Evolutionary conservation across 2,113 vertebrate species (phyloP), one percentile per base, ranked within the genome.

Genomic region (Calyptomena viridis): DNA sequence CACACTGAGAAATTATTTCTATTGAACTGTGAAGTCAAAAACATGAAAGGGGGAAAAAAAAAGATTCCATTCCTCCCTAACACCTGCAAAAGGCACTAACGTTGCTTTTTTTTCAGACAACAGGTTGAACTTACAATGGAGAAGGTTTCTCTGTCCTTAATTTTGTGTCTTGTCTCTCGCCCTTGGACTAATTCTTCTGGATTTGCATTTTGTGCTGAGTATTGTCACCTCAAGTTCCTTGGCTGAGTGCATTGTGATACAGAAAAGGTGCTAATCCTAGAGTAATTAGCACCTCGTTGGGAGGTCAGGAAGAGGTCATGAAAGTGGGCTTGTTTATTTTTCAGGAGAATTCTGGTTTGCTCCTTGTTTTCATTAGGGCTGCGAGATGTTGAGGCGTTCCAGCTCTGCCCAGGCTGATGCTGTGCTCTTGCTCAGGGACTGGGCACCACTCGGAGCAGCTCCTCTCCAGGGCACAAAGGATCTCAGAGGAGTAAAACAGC

Each of bases 271-370:
- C 93, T 98, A 98, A 98, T 98, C 96, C 97, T 88, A 75, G 18
- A 67, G 92, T 96, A 95, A 97, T 98, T 98, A 98, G 97, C 98
- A 98, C 97, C 97, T 98, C 96, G 69, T 97, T 85, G 66, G 87
- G 89, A 87, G 94, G 95, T 97, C 97, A 97, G 66, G 75, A 84
- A 75, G 81, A 79, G 95, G 97, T 97, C 94, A 95, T 40, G 80
- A 85, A 88, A 80, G 69, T 59, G 77, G 81, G 62, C 30, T 84
- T 84, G 87, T 97, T 97, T 97, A 91, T 94, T 96, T 97, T 97
- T 84, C 91, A 71, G 94, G 59, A 58, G 79, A 96, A 97, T 94
- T 92, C 85, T 66, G 22, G 28, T 71, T 93, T 86, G 89, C 96
- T 97, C 95, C 95, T 78, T 89, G 92, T 97, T 98, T 97, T 95